Base-by-base conservation (phyloP, 2,113 vertebrate species). In the Siniperca knerii region DNA sequence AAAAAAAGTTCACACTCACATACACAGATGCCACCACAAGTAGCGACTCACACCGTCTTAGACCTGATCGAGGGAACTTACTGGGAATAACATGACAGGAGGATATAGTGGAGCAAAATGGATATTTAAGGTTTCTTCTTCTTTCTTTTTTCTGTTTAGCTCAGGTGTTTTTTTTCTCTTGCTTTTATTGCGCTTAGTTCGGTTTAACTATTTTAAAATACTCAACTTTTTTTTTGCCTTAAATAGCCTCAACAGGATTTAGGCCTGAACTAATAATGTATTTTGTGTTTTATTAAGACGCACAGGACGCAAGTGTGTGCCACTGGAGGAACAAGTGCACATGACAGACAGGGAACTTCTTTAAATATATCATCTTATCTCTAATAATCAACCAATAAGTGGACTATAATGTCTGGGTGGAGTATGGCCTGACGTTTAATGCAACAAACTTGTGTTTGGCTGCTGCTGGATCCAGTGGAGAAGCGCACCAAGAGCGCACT, bases 1-100 rank as follows among this genome's bases (percentile, higher is more conserved):
- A 74, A 76, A 89, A 90, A 92, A 89, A 92, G 88, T 93, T 94
- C 83, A 85, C 92, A 86, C 88, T 88, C 87, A 89, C 85, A 81
- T 55, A 84, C 83, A 79, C 74, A 89, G 86, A 88, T 85, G 89
- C 92, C 79, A 81, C 83, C 87, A 91, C 93, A 92, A 92, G 90
- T 79, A 85, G 82, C 60, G 85, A 90, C 79, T 76, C 91, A 89
- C 87, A 91, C 15, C 64, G 83, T 82, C 73, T 87, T 69, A 79
- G 90, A 91, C 37, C 80, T 60, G 84, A 79, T 44, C 16, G 76
- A 90, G 74, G 79, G 69, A 84, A 46, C 79, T 75, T 6, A 65
- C 75, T 71, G 72, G 90, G 90, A 92, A 79, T 87, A 85, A 91
- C 77, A 65, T 62, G 54, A 77, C 77, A 88, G 70, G 60, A 83